Evolutionary conservation across 2,113 vertebrate species (phyloP).

Genomic region (Marmota flaviventris): DNA sequence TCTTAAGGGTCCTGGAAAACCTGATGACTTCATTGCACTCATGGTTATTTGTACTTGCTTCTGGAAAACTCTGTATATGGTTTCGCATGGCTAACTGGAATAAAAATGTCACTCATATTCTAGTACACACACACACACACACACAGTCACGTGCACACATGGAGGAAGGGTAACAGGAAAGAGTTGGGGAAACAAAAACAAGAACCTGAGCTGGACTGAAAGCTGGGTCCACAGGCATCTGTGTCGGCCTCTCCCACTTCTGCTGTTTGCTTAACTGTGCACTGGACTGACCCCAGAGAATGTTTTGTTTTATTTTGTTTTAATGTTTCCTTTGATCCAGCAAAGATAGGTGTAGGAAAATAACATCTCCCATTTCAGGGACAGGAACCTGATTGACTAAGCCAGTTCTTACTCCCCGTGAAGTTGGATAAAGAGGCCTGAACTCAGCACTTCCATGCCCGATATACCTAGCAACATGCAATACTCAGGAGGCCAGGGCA

Average conservation of each 20-base stretch:
- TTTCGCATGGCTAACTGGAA: not conserved
- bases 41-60: not conserved
- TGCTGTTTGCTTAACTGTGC: conserved; percentile 66
- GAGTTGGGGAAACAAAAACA: conserved; percentile 73
- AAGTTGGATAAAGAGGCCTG: conserved; percentile 5
- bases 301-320: conserved; percentile 67
- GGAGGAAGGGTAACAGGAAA: conserved; percentile 56
- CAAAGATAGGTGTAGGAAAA: conserved; percentile 74
- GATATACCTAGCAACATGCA: not conserved
- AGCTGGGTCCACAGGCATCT: conserved; percentile 38
- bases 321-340: conserved; percentile 75
- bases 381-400: not conserved
- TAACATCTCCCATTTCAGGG: conserved; percentile 71
- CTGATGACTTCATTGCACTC: not conserved
- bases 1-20: not conserved
- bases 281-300: conserved; percentile 46
- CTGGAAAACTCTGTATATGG: not conserved
- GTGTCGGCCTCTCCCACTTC: conserved; percentile 73
- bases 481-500: not conserved
- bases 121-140: not conserved
- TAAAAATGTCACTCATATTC: not conserved
- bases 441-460: not conserved
- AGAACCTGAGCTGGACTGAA: conserved; percentile 68
- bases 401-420: not conserved
- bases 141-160: not conserved